A percentile compares a stretch with the other conserved stretches of the same genome.
These are phyloP conservation scores for Protodeltote pygarga DNA, from an alignment of 2,888 invertebrate genomes.

Conservation along the genomic window DNA sequence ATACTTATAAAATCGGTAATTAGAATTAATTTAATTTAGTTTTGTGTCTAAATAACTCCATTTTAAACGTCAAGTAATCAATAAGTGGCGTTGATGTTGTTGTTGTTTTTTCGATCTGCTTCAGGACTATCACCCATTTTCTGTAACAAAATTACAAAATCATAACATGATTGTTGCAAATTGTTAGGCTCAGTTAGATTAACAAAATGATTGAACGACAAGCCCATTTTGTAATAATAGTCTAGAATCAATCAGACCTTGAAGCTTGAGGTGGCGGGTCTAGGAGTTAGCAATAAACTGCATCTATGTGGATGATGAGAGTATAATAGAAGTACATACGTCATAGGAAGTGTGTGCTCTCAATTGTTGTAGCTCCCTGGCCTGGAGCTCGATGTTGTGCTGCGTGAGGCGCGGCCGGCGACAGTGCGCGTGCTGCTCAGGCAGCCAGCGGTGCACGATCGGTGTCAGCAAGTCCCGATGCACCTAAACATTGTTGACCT, in stretches of 20 bases:
- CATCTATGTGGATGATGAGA: background rate
- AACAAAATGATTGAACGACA: slow-evolving; percentile 16
- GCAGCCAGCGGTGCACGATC: slow-evolving; percentile 86
- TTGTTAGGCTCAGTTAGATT: slow-evolving; percentile 15
- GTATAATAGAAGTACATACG: slow-evolving; percentile 48
- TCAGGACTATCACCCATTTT: slow-evolving; percentile 51
- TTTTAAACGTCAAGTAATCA: slow-evolving; percentile 7
- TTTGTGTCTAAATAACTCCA: background rate
- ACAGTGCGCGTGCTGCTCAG: slow-evolving; percentile 71
- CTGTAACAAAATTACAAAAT: slow-evolving; percentile 54
- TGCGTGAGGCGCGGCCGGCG: slow-evolving; percentile 72
- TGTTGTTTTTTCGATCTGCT: slow-evolving; percentile 51
- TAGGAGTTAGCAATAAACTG: background rate
- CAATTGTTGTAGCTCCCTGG: slow-evolving; percentile 64
- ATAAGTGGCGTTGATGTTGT: slow-evolving; percentile 27
- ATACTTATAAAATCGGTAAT: background rate
- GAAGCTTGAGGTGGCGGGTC: background rate
- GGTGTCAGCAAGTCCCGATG: slow-evolving; percentile 89
- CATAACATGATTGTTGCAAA: slow-evolving; percentile 1
- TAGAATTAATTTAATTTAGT: background rate
- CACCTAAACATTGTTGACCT: slow-evolving; percentile 63
- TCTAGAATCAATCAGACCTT: slow-evolving; percentile 18
- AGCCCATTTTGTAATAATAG: slow-evolving; percentile 17
- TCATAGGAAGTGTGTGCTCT: slow-evolving; percentile 51
- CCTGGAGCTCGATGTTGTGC: slow-evolving; percentile 72